These are phyloP conservation scores for Odobenus rosmarus DNA, from an alignment of 2,113 vertebrate genomes.

Conservation along the genomic window DNA sequence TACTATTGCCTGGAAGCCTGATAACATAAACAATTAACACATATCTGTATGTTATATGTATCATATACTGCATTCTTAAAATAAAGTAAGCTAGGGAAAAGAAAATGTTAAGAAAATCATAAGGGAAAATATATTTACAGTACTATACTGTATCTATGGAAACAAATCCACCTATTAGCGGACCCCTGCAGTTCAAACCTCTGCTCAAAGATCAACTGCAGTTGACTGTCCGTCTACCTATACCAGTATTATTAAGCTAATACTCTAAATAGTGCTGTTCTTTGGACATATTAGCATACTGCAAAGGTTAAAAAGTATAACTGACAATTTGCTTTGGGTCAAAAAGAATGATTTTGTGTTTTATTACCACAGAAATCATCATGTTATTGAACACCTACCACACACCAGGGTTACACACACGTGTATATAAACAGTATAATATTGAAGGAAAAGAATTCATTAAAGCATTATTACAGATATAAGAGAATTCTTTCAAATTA, in stretches of 20 bases:
- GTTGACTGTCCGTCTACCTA: neutral
- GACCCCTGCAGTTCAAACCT: neutral
- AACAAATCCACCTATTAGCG: neutral
- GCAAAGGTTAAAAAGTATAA: neutral
- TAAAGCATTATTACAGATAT: neutral
- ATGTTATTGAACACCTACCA: neutral
- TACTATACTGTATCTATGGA: neutral
- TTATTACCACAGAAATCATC: neutral
- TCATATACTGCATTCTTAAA: neutral
- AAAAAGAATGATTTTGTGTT: slow-evolving; percentile 9
- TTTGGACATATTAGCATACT: neutral
- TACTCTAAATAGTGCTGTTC: neutral
- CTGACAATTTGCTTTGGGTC: neutral
- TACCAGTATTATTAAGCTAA: neutral
- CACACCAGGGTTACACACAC: neutral
- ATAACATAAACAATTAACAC: neutral
- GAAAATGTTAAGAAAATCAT: neutral
- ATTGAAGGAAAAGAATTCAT: neutral
- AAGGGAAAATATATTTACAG: neutral
- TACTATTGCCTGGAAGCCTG: neutral
- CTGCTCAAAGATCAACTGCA: neutral
- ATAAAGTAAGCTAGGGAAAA: neutral
- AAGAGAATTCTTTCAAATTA: neutral
- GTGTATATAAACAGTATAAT: neutral
- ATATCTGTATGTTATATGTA: neutral